Conservation (phyloP, 2,888 invertebrate species). For the Lysandra bellargus region DNA sequence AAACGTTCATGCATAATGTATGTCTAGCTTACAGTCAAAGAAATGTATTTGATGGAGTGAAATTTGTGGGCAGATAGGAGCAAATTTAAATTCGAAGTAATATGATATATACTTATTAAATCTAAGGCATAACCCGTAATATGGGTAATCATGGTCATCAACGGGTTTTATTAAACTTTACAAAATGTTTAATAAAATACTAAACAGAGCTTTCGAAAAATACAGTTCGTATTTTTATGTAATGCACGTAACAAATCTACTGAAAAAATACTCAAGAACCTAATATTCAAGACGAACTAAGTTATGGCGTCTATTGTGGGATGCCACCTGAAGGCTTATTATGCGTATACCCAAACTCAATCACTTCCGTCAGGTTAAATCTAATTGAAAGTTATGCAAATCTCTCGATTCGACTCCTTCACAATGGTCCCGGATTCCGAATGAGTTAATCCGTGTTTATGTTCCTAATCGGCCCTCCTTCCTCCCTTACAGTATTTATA, state of each 20-base stretch:
- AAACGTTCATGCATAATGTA: constrained; percentile 9
- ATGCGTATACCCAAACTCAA: constrained; percentile 61
- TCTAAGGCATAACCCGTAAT: too few species aligned
- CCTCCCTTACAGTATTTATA: constrained; percentile 73
- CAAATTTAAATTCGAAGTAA: neutral
- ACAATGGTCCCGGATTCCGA: constrained; percentile 78
- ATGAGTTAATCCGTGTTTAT: constrained; percentile 81
- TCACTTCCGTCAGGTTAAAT: constrained; percentile 75
- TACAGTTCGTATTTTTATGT: too few species aligned
- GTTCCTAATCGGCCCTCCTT: constrained; percentile 77
- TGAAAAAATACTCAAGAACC: neutral
- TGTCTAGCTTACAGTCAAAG: neutral
- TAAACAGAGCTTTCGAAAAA: too few species aligned
- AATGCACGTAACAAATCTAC: neutral
- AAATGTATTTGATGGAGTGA: too few species aligned
- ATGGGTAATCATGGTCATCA: too few species aligned
- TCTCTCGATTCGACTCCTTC: constrained; percentile 78
- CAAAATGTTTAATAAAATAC: too few species aligned
- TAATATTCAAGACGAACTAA: neutral
- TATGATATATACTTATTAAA: neutral
- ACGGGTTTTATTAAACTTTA: too few species aligned
- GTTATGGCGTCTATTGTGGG: neutral
- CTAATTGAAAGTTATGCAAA: constrained; percentile 81
- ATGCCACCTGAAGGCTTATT: constrained; percentile 32
- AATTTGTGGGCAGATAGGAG: neutral